Conservation (phyloP, 2,113 vertebrate genomes). For the Zapornia atra region DNA sequence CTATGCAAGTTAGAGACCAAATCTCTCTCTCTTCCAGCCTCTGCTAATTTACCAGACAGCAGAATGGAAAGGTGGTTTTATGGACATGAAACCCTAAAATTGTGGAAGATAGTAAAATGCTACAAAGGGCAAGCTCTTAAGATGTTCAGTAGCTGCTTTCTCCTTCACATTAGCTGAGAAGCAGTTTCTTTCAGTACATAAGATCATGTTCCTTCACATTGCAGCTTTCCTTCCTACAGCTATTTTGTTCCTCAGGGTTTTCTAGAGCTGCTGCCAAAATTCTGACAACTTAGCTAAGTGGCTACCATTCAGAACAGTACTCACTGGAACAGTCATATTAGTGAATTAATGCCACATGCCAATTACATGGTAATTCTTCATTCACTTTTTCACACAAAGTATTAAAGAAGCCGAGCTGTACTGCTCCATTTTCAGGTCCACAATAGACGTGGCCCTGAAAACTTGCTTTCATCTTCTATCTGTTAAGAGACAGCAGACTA, state of each 20-base stretch:
- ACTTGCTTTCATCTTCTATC: not conserved
- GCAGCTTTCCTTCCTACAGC: not conserved
- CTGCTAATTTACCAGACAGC: not conserved
- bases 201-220: not conserved
- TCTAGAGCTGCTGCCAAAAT: constrained; percentile 4
- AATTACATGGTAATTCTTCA: not conserved
- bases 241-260: not conserved
- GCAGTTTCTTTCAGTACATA: not conserved
- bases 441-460: not conserved
- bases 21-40: not conserved
- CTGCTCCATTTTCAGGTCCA: not conserved
- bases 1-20: not conserved
- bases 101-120: not conserved
- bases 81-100: not conserved
- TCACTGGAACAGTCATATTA: not conserved
- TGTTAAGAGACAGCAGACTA: not conserved
- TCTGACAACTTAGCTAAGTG: not conserved
- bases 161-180: not conserved
- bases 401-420: not conserved
- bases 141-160: not conserved
- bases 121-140: not conserved
- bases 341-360: not conserved
- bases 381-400: not conserved
- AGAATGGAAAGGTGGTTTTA: not conserved
- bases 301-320: constrained; percentile 4